Evolutionary conservation across 2,797 vertebrate genomes (phyloP).

Genomic region (Coccyzus lansbergi): DNA sequence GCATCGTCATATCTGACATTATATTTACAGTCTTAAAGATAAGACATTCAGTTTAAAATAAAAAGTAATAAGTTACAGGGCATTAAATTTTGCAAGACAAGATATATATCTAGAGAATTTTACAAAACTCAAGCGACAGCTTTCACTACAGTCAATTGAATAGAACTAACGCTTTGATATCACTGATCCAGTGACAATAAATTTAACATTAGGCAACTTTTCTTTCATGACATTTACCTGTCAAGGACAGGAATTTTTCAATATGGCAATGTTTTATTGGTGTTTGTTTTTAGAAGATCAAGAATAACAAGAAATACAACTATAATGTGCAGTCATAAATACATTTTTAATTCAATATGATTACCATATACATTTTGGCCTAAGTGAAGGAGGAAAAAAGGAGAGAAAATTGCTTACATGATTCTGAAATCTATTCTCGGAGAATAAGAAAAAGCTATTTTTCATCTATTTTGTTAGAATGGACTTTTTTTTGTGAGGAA

Average conservation of each 20-base stretch:
- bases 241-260: background rate
- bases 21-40: slow-evolving; percentile 1
- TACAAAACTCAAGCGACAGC: background rate
- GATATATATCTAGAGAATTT: background rate
- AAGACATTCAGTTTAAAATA: background rate
- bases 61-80: background rate
- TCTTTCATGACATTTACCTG: background rate
- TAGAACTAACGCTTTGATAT: background rate
- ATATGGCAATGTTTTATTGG: background rate
- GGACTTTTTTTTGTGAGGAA: background rate
- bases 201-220: background rate
- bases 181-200: background rate
- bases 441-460: background rate
- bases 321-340: background rate
- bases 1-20: background rate
- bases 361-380: background rate
- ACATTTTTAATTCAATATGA: background rate
- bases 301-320: background rate
- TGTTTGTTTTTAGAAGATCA: background rate
- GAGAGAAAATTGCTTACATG: background rate
- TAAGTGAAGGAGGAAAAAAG: background rate
- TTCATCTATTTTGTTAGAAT: background rate
- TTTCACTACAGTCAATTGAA: background rate
- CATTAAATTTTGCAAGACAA: background rate
- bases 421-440: background rate